Conservation (phyloP, 2,888 invertebrate genomes). For the Phortica okadai region DNA sequence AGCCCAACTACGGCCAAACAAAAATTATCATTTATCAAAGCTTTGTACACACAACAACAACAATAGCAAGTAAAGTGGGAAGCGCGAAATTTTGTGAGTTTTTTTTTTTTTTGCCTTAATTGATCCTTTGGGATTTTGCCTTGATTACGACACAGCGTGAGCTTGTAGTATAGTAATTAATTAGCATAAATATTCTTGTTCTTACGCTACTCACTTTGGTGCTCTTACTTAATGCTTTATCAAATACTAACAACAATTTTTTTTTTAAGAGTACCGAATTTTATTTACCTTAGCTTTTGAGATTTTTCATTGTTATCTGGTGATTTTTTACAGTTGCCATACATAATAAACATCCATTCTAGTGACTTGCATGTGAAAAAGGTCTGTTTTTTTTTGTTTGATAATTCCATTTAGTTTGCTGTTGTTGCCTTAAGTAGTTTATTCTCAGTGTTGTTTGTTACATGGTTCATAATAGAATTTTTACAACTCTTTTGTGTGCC, state of each 20-base stretch:
- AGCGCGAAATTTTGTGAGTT: no score
- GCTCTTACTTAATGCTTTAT: neutral
- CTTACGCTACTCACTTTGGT: no score
- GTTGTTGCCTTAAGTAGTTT: neutral
- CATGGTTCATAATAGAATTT: neutral
- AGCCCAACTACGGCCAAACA: neutral
- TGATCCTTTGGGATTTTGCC: neutral
- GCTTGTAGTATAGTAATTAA: neutral
- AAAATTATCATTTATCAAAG: slow-evolving; percentile 17
- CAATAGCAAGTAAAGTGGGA: neutral
- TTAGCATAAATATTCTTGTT: neutral
- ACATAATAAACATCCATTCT: no score
- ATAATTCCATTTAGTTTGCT: neutral
- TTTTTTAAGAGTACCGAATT: no score
- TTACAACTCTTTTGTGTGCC: slow-evolving; percentile 2
- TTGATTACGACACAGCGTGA: neutral
- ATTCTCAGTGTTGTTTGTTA: neutral
- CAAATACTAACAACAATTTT: no score
- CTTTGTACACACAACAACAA: neutral
- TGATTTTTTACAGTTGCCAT: no score
- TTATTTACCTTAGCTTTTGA: neutral
- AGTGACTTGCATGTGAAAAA: neutral
- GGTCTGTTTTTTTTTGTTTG: neutral
- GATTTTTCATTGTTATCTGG: neutral
- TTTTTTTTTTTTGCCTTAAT: neutral